Base-by-base conservation (phyloP, 1,140 invertebrate species). In the Tetramorium alpestre region DNA sequence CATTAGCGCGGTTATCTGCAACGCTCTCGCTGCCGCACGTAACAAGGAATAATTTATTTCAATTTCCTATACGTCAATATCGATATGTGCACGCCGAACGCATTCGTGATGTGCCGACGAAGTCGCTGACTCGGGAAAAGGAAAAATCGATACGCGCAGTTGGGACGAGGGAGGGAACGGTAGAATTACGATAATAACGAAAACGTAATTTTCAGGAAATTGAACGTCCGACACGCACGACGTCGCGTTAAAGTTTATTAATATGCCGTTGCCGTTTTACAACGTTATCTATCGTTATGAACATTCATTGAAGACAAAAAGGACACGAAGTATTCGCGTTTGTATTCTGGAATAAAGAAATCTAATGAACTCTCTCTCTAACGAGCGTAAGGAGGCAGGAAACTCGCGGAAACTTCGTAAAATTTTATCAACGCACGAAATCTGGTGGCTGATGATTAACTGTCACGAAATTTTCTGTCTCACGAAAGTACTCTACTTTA, bases 41-140 rank as follows among this genome's bases (percentile, higher is more conserved):
- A 51, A 84, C 33, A n/a, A 38, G 22, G 22, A 85, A 88, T 73
- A 88, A 89, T 88, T 88, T 60, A 51, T 88, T 76, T 67, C 49
- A 88, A 77, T 89, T 85, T 77, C 64, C 69, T 25, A 49, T 25
- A 41, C 28, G 58, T 73, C 81, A 77, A 73, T 88, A 87, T 87
- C 47, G 54, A 67, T 72, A 38, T 47, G 75, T 22, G 18, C 33
- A 49, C 49, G 22, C 41, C 49, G n/a, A 73, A 60, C 44, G 49
- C 78, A 76, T 85, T 75, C 44, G 49, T 18, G 51, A 64, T 85
- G 67, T 41, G 38, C 49, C 22, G 16, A n/a, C 64, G 41, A 41
- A 78, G 75, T 56, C 87, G 73, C 87, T 85, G 87, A 88, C 56
- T 64, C 56, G 64, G 44, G 47, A 13, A 64, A 28, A 85, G 65